Evolutionary conservation across 2,797 vertebrate species (phyloP).

Genomic region (Arrhamphus sclerolepis): DNA sequence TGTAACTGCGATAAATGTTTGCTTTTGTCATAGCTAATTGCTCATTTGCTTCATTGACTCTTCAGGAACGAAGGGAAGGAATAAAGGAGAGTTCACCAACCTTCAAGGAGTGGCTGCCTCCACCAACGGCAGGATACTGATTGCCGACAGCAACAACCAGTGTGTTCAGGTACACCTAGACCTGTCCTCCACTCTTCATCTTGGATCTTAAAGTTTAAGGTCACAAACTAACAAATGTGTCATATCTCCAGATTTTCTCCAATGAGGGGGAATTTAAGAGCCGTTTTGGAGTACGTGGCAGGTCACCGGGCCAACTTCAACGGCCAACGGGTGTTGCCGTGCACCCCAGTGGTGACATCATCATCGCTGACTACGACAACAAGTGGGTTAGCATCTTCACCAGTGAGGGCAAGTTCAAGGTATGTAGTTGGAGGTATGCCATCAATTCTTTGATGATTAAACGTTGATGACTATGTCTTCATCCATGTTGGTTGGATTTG

Average conservation of each 20-base stretch:
- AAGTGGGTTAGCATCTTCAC: constrained; percentile 99
- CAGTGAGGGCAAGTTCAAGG: constrained; percentile 97
- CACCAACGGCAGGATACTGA: constrained; percentile 88
- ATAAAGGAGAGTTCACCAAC: constrained; percentile 99
- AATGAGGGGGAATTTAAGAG: constrained; percentile 96
- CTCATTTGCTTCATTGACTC: neutral
- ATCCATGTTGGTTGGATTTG: constrained; percentile 8
- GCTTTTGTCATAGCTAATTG: neutral
- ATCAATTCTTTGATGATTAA: neutral
- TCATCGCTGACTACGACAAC: constrained; percentile 98
- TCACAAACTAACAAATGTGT: neutral
- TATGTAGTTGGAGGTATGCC: constrained; percentile 43
- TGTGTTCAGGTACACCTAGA: constrained; percentile 89
- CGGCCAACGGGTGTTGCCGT: constrained; percentile 96
- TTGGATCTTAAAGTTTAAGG: too few relatives aligned
- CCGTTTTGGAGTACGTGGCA: constrained; percentile 93
- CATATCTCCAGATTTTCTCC: constrained; percentile 87
- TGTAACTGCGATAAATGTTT: too few relatives aligned
- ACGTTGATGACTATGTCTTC: neutral
- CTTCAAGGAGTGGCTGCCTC: constrained; percentile 96
- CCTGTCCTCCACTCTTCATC: neutral
- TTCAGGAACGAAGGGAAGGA: constrained; percentile 95
- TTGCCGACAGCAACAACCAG: constrained; percentile 99
- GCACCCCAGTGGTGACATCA: constrained; percentile 95
- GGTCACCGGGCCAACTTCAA: constrained; percentile 94